A percentile compares a stretch with the other conserved stretches of the same genome.
Conservation (phyloP, 2,888 invertebrate genomes). For the Papilio elwesi region DNA sequence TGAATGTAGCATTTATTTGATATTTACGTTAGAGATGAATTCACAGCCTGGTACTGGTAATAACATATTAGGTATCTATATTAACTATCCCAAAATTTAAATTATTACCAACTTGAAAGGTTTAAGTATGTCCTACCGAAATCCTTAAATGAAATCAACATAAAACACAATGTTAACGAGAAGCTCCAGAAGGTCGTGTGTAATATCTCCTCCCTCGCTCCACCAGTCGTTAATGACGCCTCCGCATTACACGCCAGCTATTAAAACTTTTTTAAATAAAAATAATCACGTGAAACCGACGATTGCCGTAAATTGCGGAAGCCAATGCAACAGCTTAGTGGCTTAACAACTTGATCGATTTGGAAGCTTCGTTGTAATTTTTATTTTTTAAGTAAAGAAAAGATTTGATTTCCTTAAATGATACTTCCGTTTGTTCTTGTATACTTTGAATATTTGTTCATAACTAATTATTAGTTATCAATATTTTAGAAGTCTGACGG, state of each 20-base stretch:
- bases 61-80: too few relatives aligned
- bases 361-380: conserved; percentile 3
- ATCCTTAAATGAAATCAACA: conserved; percentile 65
- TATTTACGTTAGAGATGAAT: too few relatives aligned
- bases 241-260: conserved; percentile 55
- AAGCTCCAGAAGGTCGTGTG: conserved; percentile 50
- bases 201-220: conserved; percentile 65
- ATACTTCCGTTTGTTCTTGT: too few relatives aligned
- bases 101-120: conserved; percentile 51
- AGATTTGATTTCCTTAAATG: neutral
- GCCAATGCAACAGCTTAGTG: conserved; percentile 4
- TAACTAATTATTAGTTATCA: too few relatives aligned
- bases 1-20: too few relatives aligned
- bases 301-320: conserved; percentile 25
- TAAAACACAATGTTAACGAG: conserved; percentile 60
- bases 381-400: neutral
- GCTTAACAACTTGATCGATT: conserved; percentile 9
- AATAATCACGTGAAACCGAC: conserved; percentile 16
- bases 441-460: too few relatives aligned
- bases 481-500: too few relatives aligned
- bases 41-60: too few relatives aligned
- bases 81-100: neutral
- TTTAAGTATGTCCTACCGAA: conserved; percentile 53
- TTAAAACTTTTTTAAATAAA: conserved; percentile 22
- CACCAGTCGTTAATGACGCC: conserved; percentile 58